phyloP scores from a whole-genome alignment of 2,888 invertebrate species.

The Antitype chi region DNA sequence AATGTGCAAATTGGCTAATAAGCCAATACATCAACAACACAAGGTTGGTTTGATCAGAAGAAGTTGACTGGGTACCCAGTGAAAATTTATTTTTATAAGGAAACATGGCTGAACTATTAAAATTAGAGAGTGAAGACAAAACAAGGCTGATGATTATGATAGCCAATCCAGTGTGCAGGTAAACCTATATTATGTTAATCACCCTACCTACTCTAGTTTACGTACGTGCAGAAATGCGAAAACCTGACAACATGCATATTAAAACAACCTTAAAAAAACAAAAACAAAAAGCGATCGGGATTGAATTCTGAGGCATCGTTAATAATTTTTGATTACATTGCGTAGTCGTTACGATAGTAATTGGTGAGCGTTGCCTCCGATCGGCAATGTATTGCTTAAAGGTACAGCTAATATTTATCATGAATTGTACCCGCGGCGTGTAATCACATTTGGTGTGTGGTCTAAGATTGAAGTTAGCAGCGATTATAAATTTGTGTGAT shows the following conservation, averaged over 20 bases:
- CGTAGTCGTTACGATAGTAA: constrained; percentile 32
- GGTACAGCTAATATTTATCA: constrained; percentile 63
- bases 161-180: not conserved
- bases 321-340: constrained; percentile 49
- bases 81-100: no score
- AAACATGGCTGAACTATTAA: no score
- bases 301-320: constrained; percentile 14
- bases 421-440: constrained; percentile 53
- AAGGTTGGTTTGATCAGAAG: no score
- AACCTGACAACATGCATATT: constrained; percentile 8
- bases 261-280: not conserved
- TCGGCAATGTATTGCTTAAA: constrained; percentile 50
- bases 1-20: no score
- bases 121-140: no score
- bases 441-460: constrained; percentile 54
- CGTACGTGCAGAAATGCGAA: constrained; percentile 36
- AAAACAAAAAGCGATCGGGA: not conserved
- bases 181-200: constrained; percentile 5
- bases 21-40: no score
- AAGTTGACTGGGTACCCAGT: no score
- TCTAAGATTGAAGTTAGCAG: not conserved
- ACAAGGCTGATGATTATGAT: no score
- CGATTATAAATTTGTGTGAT: not conserved
- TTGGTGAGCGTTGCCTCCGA: constrained; percentile 20
- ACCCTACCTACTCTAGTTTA: not conserved